Percentiles rank a stretch among this genome's conserved stretches.
Conservation (phyloP, 2,113 vertebrate genomes). For the Zootoca vivipara region DNA sequence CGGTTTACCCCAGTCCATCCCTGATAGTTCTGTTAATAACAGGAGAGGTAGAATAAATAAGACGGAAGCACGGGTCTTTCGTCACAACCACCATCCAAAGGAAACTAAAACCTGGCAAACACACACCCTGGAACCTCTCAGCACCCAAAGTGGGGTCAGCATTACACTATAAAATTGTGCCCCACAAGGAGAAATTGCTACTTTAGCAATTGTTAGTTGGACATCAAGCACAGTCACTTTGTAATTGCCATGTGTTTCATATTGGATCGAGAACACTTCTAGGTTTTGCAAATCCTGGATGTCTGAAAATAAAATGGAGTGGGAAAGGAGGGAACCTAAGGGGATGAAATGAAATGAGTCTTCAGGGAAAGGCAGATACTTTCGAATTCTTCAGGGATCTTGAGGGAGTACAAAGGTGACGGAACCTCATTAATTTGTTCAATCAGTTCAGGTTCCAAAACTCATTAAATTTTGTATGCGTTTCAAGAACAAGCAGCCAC, state of each 20-base stretch:
- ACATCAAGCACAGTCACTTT: background rate
- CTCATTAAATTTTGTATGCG: slow-evolving; percentile 5
- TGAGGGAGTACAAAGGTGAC: background rate
- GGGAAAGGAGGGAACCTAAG: background rate
- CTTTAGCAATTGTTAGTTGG: background rate
- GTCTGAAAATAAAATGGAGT: background rate
- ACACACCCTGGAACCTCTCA: background rate
- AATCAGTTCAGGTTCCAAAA: slow-evolving; percentile 20
- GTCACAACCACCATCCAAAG: background rate
- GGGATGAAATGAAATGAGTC: slow-evolving; percentile 1
- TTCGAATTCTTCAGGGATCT: background rate
- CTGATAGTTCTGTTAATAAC: no score
- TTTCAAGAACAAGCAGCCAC: slow-evolving; percentile 9
- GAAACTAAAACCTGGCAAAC: background rate
- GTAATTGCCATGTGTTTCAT: background rate
- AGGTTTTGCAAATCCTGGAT: background rate
- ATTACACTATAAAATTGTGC: background rate
- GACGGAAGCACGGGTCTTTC: no score
- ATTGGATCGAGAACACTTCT: background rate
- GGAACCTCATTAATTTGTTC: slow-evolving; percentile 14
- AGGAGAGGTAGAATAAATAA: no score
- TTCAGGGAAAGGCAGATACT: background rate
- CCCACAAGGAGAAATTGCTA: background rate
- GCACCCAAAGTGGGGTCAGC: background rate
- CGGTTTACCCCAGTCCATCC: no score